These are phyloP conservation scores for Perizoma affinitatum DNA, from an alignment of 2,888 invertebrate genomes.

Conservation along the genomic window DNA sequence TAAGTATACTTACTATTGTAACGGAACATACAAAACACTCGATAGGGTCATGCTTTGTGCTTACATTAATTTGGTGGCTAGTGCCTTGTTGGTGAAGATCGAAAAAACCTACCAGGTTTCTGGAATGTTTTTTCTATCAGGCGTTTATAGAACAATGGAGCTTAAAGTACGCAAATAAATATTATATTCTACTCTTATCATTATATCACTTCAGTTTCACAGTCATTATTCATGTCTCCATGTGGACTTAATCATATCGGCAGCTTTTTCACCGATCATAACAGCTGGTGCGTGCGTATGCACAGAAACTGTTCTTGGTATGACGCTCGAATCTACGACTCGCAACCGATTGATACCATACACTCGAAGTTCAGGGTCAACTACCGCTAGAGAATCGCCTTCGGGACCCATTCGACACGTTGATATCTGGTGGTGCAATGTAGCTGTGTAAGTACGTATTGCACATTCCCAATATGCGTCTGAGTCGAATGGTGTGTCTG, in stretches of 20 bases:
- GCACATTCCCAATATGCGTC: slow-evolving; percentile 88
- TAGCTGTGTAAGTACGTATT: slow-evolving; percentile 83
- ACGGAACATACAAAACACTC: background rate
- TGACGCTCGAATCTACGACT: slow-evolving; percentile 82
- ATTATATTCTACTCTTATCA: slow-evolving; percentile 1
- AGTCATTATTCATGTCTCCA: slow-evolving; percentile 52
- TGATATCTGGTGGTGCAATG: slow-evolving; percentile 86
- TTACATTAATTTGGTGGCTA: background rate
- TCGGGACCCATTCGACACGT: slow-evolving; percentile 87
- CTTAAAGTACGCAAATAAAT: slow-evolving; percentile 2
- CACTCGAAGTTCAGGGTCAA: slow-evolving; percentile 84
- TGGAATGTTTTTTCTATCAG: background rate
- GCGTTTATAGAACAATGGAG: slow-evolving; percentile 1
- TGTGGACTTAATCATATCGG: slow-evolving; percentile 80
- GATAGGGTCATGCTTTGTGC: background rate
- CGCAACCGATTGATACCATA: slow-evolving; percentile 75
- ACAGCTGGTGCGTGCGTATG: slow-evolving; percentile 83
- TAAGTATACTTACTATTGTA: background rate
- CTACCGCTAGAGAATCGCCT: slow-evolving; percentile 85
- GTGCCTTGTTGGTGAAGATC: background rate
- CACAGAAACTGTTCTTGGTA: slow-evolving; percentile 80
- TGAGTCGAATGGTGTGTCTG: slow-evolving; percentile 70
- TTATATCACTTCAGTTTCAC: slow-evolving; percentile 2
- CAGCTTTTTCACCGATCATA: slow-evolving; percentile 84
- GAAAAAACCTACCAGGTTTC: background rate